A percentile compares a stretch with the other conserved stretches of the same genome.
Evolutionary conservation across 2,113 vertebrate species (phyloP).

Genomic region (Tylochromis polylepis): DNA sequence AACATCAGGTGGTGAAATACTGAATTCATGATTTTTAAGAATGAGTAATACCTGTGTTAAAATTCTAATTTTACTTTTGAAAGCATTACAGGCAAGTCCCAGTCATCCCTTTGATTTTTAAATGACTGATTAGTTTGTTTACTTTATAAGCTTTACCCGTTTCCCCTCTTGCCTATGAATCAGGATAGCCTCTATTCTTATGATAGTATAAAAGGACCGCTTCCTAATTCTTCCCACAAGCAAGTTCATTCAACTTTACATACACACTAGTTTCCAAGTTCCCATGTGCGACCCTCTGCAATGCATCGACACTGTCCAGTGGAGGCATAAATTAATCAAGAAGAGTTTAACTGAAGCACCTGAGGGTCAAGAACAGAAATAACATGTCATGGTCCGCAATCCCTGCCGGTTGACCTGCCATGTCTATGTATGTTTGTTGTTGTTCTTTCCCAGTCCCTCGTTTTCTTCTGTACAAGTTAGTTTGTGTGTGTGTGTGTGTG

Average conservation of each 20-base stretch:
- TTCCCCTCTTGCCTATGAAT: not conserved
- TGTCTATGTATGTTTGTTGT: no score
- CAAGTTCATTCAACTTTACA: not conserved
- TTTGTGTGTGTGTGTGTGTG: no score
- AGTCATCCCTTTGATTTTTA: not conserved
- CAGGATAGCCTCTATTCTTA: not conserved
- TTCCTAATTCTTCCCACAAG: not conserved
- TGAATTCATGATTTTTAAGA: not conserved
- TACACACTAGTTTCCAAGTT: not conserved
- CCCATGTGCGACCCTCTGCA: not conserved
- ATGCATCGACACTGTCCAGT: not conserved
- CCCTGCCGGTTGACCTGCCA: no score
- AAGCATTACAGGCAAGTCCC: not conserved
- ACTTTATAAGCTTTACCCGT: not conserved
- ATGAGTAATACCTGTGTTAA: not conserved
- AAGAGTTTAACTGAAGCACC: not conserved
- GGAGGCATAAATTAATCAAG: not conserved
- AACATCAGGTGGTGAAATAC: not conserved
- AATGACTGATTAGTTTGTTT: not conserved
- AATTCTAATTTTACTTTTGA: not conserved
- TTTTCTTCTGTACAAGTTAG: no score
- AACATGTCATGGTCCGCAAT: no score
- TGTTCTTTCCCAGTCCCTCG: no score
- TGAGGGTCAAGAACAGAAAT: no score
- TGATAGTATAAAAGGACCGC: not conserved